phyloP scores from a whole-genome alignment of 2,797 vertebrate species.

The Dicrostonyx torquatus region DNA sequence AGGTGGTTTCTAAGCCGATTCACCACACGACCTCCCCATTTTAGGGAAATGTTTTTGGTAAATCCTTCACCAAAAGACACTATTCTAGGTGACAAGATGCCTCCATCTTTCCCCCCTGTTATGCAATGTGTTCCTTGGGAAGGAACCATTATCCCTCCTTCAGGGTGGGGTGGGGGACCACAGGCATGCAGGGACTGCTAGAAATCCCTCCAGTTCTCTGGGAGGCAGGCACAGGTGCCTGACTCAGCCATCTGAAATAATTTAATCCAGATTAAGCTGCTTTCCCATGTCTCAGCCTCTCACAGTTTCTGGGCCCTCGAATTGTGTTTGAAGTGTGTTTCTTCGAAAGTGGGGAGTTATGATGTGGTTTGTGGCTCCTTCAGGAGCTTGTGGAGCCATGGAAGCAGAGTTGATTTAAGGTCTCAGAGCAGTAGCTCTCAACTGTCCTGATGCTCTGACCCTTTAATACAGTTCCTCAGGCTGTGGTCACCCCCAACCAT shows the following conservation, averaged over 20 bases:
- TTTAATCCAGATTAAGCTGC: not conserved
- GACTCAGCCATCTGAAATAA: not conserved
- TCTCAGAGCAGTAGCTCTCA: not conserved
- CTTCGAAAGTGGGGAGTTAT: not conserved
- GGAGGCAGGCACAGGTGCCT: not conserved
- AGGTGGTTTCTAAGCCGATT: not conserved
- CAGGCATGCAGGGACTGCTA: not conserved
- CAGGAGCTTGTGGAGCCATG: too few species aligned
- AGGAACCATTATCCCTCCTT: not conserved
- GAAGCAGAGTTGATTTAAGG: not conserved
- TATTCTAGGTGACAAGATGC: not conserved
- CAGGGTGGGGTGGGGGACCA: not conserved
- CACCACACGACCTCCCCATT: not conserved
- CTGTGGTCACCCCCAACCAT: not conserved
- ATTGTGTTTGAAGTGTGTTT: not conserved
- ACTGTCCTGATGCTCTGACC: not conserved
- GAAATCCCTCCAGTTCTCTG: not conserved
- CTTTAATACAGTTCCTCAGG: not conserved
- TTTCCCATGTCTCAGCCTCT: not conserved
- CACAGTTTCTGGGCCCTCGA: not conserved
- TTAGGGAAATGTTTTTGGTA: not conserved
- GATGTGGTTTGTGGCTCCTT: not conserved
- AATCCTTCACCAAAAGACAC: not conserved
- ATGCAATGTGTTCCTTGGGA: not conserved
- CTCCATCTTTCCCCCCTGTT: not conserved